Conservation (phyloP, 1,140 invertebrate species). For the Listronotus bonariensis region DNA sequence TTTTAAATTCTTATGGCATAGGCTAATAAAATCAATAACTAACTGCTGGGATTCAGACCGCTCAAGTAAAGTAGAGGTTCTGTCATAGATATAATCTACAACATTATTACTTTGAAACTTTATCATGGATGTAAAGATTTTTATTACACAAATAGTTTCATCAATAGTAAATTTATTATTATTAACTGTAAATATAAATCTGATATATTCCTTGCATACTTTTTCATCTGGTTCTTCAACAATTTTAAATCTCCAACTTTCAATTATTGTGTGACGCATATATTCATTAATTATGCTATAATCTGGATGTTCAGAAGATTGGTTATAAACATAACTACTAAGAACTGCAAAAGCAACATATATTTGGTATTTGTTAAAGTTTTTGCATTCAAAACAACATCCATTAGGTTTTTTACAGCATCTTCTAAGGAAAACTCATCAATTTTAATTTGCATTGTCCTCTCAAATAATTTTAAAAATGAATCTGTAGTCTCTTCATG, state of each 20-base stretch:
- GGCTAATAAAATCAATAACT: conserved; percentile 9
- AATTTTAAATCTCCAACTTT: conserved; percentile 1
- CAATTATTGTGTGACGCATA: not conserved
- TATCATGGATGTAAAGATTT: conserved; percentile 18
- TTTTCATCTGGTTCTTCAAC: conserved; percentile 2
- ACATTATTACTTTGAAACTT: conserved; percentile 27
- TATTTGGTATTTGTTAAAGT: conserved; percentile 4
- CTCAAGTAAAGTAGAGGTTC: not conserved
- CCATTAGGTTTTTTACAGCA: not conserved
- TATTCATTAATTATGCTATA: not conserved
- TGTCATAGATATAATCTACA: not conserved
- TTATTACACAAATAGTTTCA: not conserved
- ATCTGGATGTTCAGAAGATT: not conserved
- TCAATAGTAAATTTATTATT: not conserved
- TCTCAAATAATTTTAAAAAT: not conserved
- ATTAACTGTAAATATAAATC: conserved; percentile 3
- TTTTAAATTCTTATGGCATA: conserved; percentile 1
- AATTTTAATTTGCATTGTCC: not conserved
- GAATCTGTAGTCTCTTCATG: not conserved
- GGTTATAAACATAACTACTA: not conserved
- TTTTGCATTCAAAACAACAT: not conserved
- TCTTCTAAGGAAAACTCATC: not conserved
- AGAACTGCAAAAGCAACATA: conserved; percentile 4
- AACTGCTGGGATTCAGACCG: not conserved
- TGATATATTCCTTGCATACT: conserved; percentile 10